Evolutionary conservation across 2,888 invertebrate species (phyloP).

Genomic region (Trachelus tabidus): DNA sequence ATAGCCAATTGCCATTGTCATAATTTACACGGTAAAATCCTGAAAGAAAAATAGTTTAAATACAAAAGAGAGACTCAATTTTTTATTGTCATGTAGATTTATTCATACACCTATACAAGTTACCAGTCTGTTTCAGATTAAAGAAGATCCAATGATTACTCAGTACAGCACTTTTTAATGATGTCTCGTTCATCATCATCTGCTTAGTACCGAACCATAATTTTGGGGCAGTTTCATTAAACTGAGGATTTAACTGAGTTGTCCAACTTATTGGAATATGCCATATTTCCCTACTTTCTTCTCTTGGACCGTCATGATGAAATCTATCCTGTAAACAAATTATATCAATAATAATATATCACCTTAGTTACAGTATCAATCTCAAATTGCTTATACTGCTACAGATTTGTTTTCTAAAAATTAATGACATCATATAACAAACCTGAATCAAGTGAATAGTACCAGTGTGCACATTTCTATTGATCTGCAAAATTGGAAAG

Average conservation of each 20-base stretch:
- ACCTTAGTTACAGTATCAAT: not conserved
- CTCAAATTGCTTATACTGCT: not conserved
- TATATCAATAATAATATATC: slow-evolving; percentile 9
- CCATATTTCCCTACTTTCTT: slow-evolving; percentile 60
- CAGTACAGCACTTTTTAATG: slow-evolving; percentile 46
- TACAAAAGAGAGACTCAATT: not conserved
- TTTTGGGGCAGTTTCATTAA: slow-evolving; percentile 62
- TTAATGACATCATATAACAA: slow-evolving; percentile 11
- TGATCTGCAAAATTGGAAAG: slow-evolving; percentile 74
- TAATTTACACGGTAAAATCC: slow-evolving; percentile 77
- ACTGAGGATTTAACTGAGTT: slow-evolving; percentile 50
- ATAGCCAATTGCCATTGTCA: slow-evolving; percentile 72
- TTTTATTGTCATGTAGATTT: not conserved
- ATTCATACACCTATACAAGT: slow-evolving; percentile 13
- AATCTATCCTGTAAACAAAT: slow-evolving; percentile 36
- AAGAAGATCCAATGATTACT: slow-evolving; percentile 73
- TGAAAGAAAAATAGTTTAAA: slow-evolving; percentile 63
- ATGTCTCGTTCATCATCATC: slow-evolving; percentile 45
- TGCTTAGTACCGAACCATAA: slow-evolving; percentile 68
- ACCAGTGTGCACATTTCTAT: slow-evolving; percentile 63
- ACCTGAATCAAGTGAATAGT: slow-evolving; percentile 65
- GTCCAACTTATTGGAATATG: slow-evolving; percentile 69
- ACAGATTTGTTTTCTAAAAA: not conserved
- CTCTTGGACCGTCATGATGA: slow-evolving; percentile 32
- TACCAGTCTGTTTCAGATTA: slow-evolving; percentile 75